These are phyloP conservation scores for Helicoverpa zea DNA, from an alignment of 1,140 invertebrate species.

Conservation along the genomic window DNA sequence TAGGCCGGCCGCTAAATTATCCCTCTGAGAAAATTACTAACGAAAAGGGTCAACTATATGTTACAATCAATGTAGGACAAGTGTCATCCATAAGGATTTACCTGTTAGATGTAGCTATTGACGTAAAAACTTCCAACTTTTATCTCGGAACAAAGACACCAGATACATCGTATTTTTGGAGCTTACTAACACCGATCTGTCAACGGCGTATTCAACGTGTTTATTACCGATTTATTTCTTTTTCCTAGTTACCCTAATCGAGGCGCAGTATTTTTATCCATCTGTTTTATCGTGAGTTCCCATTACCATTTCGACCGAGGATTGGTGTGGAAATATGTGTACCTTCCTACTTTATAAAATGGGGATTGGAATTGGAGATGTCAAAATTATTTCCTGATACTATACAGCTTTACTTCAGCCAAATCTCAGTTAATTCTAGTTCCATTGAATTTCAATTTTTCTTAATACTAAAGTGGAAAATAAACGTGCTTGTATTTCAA, in stretches of 20 bases:
- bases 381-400: no score
- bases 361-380: no score
- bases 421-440: no score
- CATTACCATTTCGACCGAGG: slow-evolving; percentile 33
- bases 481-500: slow-evolving; percentile 34
- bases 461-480: not conserved
- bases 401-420: no score
- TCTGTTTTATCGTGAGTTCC: slow-evolving; percentile 42
- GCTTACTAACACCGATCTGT: slow-evolving; percentile 34
- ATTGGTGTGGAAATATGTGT: slow-evolving; percentile 4
- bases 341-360: no score
- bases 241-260: slow-evolving; percentile 35
- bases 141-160: slow-evolving; percentile 24
- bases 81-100: slow-evolving; percentile 48
- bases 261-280: slow-evolving; percentile 37
- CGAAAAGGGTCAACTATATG: slow-evolving; percentile 62
- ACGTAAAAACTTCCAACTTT: slow-evolving; percentile 46
- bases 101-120: slow-evolving; percentile 18
- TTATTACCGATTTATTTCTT: slow-evolving; percentile 40
- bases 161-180: slow-evolving; percentile 32
- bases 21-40: slow-evolving; percentile 56
- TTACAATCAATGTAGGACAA: slow-evolving; percentile 60
- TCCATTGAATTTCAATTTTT: not conserved
- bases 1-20: slow-evolving; percentile 57
- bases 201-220: slow-evolving; percentile 33